phyloP scores from a whole-genome alignment of 2,888 invertebrate species.

The Erebia ligea region DNA sequence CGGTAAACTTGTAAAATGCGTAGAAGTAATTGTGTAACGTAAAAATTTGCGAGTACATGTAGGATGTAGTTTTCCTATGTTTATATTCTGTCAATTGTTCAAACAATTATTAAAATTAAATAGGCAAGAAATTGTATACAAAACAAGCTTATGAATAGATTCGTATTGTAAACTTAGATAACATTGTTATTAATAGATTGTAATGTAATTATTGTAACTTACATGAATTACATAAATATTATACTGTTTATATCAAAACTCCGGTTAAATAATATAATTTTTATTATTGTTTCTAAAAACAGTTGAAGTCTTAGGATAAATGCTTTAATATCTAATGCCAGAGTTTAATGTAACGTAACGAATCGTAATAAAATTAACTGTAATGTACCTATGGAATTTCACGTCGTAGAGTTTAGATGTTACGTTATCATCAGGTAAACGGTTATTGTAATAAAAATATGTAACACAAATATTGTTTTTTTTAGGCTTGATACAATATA shows the following conservation, averaged over 20 bases:
- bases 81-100: constrained; percentile 38
- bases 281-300: constrained; percentile 2
- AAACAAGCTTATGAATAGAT: constrained; percentile 53
- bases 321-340: constrained; percentile 22
- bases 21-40: constrained; percentile 30
- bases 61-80: constrained; percentile 26
- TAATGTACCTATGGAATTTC: constrained; percentile 56
- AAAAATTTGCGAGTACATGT: constrained; percentile 13
- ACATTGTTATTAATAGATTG: constrained; percentile 14
- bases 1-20: background rate
- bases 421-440: constrained; percentile 51
- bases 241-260: constrained; percentile 62
- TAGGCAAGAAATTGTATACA: constrained; percentile 43
- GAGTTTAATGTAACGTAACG: constrained; percentile 5
- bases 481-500: background rate
- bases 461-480: constrained; percentile 32
- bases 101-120: constrained; percentile 30
- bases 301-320: constrained; percentile 1
- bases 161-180: constrained; percentile 33
- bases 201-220: constrained; percentile 26
- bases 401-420: constrained; percentile 57
- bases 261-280: constrained; percentile 47
- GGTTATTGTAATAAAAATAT: constrained; percentile 62
- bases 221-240: constrained; percentile 24
- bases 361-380: constrained; percentile 41